A percentile compares a stretch with the other conserved stretches of the same genome.
These are phyloP conservation scores for Eleginops maclovinus DNA, from an alignment of 2,113 vertebrate genomes.

Conservation along the genomic window DNA sequence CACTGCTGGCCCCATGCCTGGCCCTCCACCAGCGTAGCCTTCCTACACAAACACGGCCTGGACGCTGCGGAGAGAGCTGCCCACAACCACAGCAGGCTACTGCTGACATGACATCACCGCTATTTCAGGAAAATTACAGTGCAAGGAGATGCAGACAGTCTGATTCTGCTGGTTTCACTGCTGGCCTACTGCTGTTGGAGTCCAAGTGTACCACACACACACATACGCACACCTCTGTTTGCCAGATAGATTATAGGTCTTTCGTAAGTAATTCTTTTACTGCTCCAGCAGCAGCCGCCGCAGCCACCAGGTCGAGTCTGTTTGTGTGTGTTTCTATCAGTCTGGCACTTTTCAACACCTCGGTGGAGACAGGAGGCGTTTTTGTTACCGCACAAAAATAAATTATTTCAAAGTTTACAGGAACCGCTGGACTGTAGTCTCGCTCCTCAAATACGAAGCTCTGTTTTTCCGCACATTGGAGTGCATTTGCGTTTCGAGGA, in stretches of 20 bases:
- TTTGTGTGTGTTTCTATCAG: constrained; percentile 57
- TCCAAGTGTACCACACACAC: constrained; percentile 55
- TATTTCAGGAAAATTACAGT: constrained; percentile 79
- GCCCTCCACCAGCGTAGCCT: constrained; percentile 58
- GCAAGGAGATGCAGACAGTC: constrained; percentile 73
- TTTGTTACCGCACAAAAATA: constrained; percentile 55
- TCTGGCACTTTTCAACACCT: constrained; percentile 76
- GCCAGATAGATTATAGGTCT: constrained; percentile 73
- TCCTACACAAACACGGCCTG: constrained; percentile 70
- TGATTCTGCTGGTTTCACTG: constrained; percentile 67
- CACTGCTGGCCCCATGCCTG: constrained; percentile 46
- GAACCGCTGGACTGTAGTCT: constrained; percentile 28
- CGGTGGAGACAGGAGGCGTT: constrained; percentile 60
- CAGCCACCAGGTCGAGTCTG: constrained; percentile 60
- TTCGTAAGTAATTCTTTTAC: constrained; percentile 68
- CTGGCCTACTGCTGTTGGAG: constrained; percentile 58
- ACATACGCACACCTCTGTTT: constrained; percentile 48
- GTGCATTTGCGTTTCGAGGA: constrained; percentile 62
- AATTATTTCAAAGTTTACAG: constrained; percentile 44
- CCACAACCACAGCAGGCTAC: constrained; percentile 57
- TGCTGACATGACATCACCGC: constrained; percentile 78
- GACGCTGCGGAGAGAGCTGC: constrained; percentile 43
- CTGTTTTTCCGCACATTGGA: constrained; percentile 28
- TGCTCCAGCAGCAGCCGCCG: constrained; percentile 54
- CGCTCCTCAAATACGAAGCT: constrained; percentile 18